Evolutionary conservation across 2,113 vertebrate genomes (phyloP).

Genomic region (Rousettus leschenaultii): DNA sequence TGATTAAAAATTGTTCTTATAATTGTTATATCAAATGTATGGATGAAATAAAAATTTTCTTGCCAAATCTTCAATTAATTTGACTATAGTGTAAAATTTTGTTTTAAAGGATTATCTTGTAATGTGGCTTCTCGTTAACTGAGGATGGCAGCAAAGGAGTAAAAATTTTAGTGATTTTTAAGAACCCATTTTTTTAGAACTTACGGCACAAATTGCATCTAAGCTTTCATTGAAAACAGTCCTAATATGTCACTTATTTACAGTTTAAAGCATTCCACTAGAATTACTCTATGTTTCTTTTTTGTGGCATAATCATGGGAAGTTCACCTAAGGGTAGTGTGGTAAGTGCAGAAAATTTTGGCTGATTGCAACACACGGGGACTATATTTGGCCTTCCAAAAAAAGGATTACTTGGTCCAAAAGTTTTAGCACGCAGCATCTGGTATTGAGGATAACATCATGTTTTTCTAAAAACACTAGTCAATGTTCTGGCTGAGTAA

Average conservation of each 20-base stretch:
- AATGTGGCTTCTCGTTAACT: not conserved
- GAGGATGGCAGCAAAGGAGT: not conserved
- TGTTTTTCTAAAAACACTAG: conserved; percentile 68
- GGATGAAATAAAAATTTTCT: not conserved
- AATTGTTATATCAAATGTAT: not conserved
- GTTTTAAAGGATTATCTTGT: not conserved
- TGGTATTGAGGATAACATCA: conserved; percentile 71
- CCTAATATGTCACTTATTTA: conserved; percentile 23
- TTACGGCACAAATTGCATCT: not conserved
- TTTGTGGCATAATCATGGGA: conserved; percentile 59
- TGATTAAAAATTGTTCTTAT: not conserved
- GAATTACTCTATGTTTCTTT: conserved; percentile 53
- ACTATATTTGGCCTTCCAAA: conserved; percentile 66
- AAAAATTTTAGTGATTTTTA: not conserved
- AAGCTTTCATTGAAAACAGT: conserved; percentile 9
- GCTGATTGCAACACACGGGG: conserved; percentile 57
- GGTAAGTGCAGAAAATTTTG: conserved; percentile 58
- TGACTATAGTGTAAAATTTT: not conserved
- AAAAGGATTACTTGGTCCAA: conserved; percentile 63
- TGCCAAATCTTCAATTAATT: not conserved
- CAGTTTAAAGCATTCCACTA: conserved; percentile 61
- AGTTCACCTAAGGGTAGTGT: conserved; percentile 73
- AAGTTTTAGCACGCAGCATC: conserved; percentile 71
- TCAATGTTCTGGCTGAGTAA: conserved; percentile 47
- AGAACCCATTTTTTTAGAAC: not conserved